A percentile compares a stretch with the other conserved stretches of the same genome.
Evolutionary conservation across 2,888 invertebrate species (phyloP).

Genomic region (Temnothorax unifasciatus): DNA sequence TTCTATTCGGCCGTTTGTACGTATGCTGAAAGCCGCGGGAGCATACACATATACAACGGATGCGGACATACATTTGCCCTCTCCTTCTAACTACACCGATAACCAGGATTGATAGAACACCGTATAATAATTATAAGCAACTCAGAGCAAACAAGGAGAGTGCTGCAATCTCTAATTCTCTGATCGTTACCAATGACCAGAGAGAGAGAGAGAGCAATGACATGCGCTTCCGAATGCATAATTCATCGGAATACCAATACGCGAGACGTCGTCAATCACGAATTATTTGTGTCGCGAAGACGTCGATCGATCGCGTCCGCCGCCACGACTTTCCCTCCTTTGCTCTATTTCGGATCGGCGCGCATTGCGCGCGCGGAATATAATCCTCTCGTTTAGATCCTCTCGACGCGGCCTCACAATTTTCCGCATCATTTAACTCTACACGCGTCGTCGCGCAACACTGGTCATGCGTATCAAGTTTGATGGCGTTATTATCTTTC

Average conservation of each 20-base stretch:
- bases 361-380: conserved; percentile 7
- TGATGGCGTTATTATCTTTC: conserved; percentile 24
- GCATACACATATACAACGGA: not conserved
- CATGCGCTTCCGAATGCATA: conserved; percentile 57
- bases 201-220: conserved; percentile 10
- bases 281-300: conserved; percentile 59
- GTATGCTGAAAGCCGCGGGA: conserved; percentile 25
- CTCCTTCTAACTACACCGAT: conserved; percentile 52
- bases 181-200: conserved; percentile 45
- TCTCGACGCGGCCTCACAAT: conserved; percentile 39
- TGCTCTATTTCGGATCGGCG: not conserved
- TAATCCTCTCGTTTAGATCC: not conserved
- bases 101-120: conserved; percentile 67
- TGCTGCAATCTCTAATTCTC: conserved; percentile 61
- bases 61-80: conserved; percentile 42
- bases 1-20: conserved; percentile 52
- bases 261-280: conserved; percentile 57
- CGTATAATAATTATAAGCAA: conserved; percentile 70
- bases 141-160: conserved; percentile 8
- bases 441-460: conserved; percentile 10
- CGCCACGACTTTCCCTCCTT: not conserved
- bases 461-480: not conserved
- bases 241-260: conserved; percentile 61
- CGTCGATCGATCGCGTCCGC: conserved; percentile 10
- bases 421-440: conserved; percentile 45